Conservation (phyloP, 2,113 vertebrate species). For the Rhegmatorhina hoffmannsi region DNA sequence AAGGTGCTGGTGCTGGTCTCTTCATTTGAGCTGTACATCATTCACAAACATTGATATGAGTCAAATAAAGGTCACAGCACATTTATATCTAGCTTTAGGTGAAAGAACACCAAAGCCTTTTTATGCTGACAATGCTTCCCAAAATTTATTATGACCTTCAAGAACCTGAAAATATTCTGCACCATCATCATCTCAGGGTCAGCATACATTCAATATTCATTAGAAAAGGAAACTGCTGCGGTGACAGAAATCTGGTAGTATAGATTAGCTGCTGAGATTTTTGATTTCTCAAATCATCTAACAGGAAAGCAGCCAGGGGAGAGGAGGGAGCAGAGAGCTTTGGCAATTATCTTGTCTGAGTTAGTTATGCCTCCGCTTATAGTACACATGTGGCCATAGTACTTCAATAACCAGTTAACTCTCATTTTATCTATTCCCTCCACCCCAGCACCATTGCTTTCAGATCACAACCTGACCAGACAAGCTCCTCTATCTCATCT, state of each 20-base stretch:
- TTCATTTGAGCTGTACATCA: neutral
- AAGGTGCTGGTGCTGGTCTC: neutral
- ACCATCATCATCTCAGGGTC: slow-evolving; percentile 31
- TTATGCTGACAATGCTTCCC: slow-evolving; percentile 18
- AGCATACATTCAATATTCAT: slow-evolving; percentile 48
- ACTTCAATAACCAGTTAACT: neutral
- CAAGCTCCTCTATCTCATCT: neutral
- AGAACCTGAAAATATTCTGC: slow-evolving; percentile 23
- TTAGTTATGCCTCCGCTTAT: neutral
- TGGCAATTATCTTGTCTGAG: slow-evolving; percentile 6
- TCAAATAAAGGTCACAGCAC: slow-evolving; percentile 44
- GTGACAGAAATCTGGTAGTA: slow-evolving; percentile 49
- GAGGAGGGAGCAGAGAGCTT: neutral
- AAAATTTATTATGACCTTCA: slow-evolving; percentile 56
- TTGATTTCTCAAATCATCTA: slow-evolving; percentile 41
- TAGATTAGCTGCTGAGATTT: slow-evolving; percentile 52
- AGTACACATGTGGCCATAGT: neutral
- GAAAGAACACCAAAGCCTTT: slow-evolving; percentile 33
- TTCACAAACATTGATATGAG: neutral
- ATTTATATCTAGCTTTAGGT: slow-evolving; percentile 12
- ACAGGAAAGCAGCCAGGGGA: neutral
- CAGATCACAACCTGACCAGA: neutral
- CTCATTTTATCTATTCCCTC: neutral
- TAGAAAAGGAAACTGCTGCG: slow-evolving; percentile 3
- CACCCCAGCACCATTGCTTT: neutral